phyloP scores from a whole-genome alignment of 1,140 invertebrate species.

The Listronotus bonariensis region DNA sequence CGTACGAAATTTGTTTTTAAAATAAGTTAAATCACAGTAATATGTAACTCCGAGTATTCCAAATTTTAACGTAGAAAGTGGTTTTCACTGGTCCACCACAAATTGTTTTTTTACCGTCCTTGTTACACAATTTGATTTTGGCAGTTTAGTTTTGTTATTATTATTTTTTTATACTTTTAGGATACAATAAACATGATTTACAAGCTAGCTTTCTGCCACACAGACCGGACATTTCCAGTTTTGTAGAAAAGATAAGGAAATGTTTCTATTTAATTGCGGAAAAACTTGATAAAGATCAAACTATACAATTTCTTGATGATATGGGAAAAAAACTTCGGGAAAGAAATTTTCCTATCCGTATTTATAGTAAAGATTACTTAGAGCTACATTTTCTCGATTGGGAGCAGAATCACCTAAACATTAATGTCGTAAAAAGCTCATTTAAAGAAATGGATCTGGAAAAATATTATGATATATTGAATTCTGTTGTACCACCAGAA shows the following conservation, averaged over 20 bases:
- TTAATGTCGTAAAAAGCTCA: conserved; percentile 34
- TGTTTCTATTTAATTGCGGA: conserved; percentile 43
- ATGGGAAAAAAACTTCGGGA: conserved; percentile 32
- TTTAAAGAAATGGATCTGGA: conserved; percentile 45
- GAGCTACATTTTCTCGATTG: conserved; percentile 47
- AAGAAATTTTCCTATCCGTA: conserved; percentile 20
- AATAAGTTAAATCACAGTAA: no score
- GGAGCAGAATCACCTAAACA: conserved; percentile 38
- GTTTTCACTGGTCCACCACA: no score
- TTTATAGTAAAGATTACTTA: conserved; percentile 31
- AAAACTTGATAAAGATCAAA: conserved; percentile 33
- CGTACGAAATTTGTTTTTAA: no score
- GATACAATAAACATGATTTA: conserved; percentile 38
- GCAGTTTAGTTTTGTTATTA: background rate
- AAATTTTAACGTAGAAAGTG: no score
- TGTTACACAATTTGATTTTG: no score
- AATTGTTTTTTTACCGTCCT: no score
- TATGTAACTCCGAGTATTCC: no score
- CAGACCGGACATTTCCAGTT: conserved; percentile 9
- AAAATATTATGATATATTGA: conserved; percentile 26
- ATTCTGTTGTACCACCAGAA: conserved; percentile 10
- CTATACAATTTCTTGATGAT: conserved; percentile 32
- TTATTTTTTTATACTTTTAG: conserved; percentile 30
- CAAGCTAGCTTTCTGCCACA: conserved; percentile 37
- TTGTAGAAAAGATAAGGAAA: conserved; percentile 42